Conservation (phyloP, 2,797 vertebrate genomes). For the Xerus rutilus region DNA sequence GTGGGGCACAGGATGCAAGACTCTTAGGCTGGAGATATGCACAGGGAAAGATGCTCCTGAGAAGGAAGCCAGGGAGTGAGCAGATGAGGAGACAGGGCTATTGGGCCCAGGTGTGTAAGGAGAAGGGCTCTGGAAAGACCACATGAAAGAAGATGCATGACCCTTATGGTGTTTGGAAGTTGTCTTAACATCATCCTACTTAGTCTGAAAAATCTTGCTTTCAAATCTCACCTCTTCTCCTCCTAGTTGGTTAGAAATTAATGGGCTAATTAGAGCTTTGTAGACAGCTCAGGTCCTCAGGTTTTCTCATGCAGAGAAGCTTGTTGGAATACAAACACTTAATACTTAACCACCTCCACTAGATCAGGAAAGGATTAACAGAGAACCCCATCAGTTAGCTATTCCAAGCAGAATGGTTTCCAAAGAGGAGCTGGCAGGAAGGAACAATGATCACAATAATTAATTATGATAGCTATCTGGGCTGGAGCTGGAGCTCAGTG, state of each 20-base stretch:
- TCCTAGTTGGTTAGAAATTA: constrained; percentile 62
- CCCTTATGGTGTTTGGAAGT: constrained; percentile 9
- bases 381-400: background rate
- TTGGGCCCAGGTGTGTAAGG: background rate
- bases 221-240: constrained; percentile 31
- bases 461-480: constrained; percentile 23
- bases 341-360: constrained; percentile 22
- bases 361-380: constrained; percentile 20
- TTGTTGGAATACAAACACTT: constrained; percentile 40
- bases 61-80: background rate
- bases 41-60: background rate
- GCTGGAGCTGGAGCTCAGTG: no score
- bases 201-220: constrained; percentile 46
- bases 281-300: constrained; percentile 17
- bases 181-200: background rate
- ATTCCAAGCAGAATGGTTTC: constrained; percentile 58
- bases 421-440: constrained; percentile 14
- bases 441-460: background rate
- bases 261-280: constrained; percentile 60
- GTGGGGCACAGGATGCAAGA: background rate
- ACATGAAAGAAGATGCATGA: background rate
- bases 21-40: background rate
- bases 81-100: background rate
- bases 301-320: constrained; percentile 53
- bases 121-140: constrained; percentile 12